phyloP scores from a whole-genome alignment of 2,113 vertebrate genomes.

The Taxidea taxus region DNA sequence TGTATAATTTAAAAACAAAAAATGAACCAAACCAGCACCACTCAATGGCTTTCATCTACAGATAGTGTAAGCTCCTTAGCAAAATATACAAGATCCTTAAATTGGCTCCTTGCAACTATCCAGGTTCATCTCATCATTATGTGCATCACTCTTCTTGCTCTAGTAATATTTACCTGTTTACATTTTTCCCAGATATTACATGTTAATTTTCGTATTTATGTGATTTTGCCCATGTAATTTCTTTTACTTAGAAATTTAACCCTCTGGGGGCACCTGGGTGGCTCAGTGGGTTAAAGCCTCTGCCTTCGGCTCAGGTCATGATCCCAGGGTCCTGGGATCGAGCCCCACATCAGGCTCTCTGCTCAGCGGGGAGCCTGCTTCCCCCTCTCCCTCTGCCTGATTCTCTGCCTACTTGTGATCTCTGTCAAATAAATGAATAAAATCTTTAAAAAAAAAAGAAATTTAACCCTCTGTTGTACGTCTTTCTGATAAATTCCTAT shows the following conservation, averaged over 20 bases:
- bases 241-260: conserved; percentile 6
- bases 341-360: no score
- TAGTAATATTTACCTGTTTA: background rate
- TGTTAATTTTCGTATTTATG: conserved; percentile 1
- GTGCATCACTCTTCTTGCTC: background rate
- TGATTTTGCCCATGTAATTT: background rate
- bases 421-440: no score
- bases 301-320: no score
- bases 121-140: background rate
- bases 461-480: background rate
- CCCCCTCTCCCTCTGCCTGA: no score
- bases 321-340: no score
- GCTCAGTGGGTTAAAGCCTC: no score
- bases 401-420: no score
- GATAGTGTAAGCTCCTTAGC: background rate
- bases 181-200: background rate
- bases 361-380: no score
- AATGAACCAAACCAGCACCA: background rate
- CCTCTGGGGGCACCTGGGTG: no score
- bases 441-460: no score
- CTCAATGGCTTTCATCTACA: background rate
- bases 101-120: background rate
- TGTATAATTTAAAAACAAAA: background rate
- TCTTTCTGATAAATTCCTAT: conserved; percentile 26
- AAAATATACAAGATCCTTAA: background rate